These are phyloP conservation scores for Conops quadrifasciatus DNA, from an alignment of 2,888 invertebrate genomes.

Conservation along the genomic window DNA sequence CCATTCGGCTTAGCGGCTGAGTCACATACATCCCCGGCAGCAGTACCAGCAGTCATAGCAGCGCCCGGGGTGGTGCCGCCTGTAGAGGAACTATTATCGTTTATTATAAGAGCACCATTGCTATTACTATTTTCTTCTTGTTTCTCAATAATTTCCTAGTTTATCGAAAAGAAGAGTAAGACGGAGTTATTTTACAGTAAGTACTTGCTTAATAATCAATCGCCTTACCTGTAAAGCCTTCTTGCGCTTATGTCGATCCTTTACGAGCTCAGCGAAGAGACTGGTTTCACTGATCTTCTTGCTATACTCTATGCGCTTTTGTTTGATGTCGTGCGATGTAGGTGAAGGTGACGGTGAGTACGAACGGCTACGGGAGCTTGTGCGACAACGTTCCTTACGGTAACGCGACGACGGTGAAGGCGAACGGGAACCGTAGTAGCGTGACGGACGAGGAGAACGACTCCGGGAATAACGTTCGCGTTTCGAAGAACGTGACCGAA, in stretches of 20 bases:
- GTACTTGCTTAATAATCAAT: background rate
- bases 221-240: slow-evolving; percentile 69
- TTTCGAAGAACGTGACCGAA: slow-evolving; percentile 66
- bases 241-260: slow-evolving; percentile 83
- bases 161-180: too few relatives aligned
- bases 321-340: slow-evolving; percentile 56
- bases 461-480: slow-evolving; percentile 59
- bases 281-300: slow-evolving; percentile 90
- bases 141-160: slow-evolving; percentile 74
- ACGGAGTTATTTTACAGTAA: too few relatives aligned
- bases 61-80: slow-evolving; percentile 54
- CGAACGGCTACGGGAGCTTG: slow-evolving; percentile 53
- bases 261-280: slow-evolving; percentile 88
- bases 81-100: slow-evolving; percentile 62
- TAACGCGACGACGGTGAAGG: slow-evolving; percentile 57
- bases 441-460: slow-evolving; percentile 56
- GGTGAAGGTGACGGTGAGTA: slow-evolving; percentile 65
- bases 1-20: slow-evolving; percentile 50
- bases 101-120: slow-evolving; percentile 59
- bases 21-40: slow-evolving; percentile 38
- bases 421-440: slow-evolving; percentile 61
- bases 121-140: slow-evolving; percentile 69
- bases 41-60: slow-evolving; percentile 33
- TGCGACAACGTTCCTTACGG: slow-evolving; percentile 45
- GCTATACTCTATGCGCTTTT: slow-evolving; percentile 72